Conservation (phyloP, 2,797 vertebrate species). For the Mico argentatus region DNA sequence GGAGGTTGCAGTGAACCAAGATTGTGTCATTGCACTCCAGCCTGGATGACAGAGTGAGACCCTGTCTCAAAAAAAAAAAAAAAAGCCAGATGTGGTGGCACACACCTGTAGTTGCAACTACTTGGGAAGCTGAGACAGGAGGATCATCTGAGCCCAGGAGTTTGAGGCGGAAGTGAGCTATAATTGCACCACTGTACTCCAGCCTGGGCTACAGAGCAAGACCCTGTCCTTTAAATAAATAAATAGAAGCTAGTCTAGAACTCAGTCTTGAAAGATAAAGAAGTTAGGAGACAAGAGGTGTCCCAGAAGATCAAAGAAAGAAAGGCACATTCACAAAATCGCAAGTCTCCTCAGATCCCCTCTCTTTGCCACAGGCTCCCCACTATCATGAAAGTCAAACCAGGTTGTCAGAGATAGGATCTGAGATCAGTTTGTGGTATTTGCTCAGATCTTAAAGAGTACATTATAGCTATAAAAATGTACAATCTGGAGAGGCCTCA, state of each 20-base stretch:
- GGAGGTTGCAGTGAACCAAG: not conserved
- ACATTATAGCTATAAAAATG: not conserved
- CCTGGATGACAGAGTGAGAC: not conserved
- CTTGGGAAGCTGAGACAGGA: not conserved
- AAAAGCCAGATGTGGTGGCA: not conserved
- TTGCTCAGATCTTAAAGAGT: not conserved
- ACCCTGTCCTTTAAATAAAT: not conserved
- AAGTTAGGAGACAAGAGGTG: not conserved
- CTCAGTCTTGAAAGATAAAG: not conserved
- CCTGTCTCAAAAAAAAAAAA: not conserved
- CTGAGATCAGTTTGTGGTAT: not conserved
- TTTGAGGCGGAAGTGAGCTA: not conserved
- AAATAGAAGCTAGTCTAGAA: not conserved
- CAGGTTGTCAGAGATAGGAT: not conserved
- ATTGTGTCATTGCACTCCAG: not conserved
- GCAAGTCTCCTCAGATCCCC: not conserved
- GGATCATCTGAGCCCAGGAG: not conserved
- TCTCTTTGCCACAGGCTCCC: not conserved
- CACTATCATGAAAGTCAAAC: not conserved
- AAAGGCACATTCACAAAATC: not conserved
- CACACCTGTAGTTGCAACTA: not conserved
- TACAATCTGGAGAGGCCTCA: not conserved
- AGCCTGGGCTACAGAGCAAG: not conserved
- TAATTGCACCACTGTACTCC: not conserved
- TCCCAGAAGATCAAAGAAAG: not conserved